These are phyloP conservation scores for Lycodopsis pacificus DNA, from an alignment of 2,797 vertebrate genomes.

Conservation along the genomic window DNA sequence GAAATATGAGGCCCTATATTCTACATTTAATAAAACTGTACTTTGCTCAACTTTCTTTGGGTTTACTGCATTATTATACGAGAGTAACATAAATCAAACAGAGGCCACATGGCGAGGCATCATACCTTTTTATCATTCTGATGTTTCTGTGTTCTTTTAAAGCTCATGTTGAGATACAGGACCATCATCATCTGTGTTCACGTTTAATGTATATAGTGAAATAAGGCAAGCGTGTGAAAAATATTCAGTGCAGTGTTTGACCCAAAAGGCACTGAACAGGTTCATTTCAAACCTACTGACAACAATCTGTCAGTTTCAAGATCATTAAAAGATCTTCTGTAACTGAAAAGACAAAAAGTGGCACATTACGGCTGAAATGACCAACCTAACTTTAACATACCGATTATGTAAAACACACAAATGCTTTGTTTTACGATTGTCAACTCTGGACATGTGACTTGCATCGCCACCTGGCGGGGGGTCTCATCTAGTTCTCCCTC, in stretches of 20 bases:
- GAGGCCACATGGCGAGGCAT: slow-evolving; percentile 3
- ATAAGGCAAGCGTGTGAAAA: slow-evolving; percentile 59
- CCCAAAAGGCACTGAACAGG: slow-evolving; percentile 53
- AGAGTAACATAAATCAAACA: slow-evolving; percentile 30
- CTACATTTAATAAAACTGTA: slow-evolving; percentile 36
- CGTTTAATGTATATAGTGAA: slow-evolving; percentile 40
- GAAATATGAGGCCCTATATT: slow-evolving; percentile 43
- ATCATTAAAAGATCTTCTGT: slow-evolving; percentile 32
- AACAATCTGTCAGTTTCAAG: slow-evolving; percentile 22
- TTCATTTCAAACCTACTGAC: slow-evolving; percentile 18
- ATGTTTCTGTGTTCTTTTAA: slow-evolving; percentile 20
- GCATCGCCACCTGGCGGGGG: not conserved
- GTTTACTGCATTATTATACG: slow-evolving; percentile 23
- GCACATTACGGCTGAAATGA: slow-evolving; percentile 27
- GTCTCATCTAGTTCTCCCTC: not conserved
- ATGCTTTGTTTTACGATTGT: slow-evolving; percentile 31
- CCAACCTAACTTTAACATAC: slow-evolving; percentile 21
- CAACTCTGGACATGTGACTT: slow-evolving; percentile 25
- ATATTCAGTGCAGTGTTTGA: slow-evolving; percentile 46
- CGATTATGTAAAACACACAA: slow-evolving; percentile 27
- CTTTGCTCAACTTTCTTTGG: slow-evolving; percentile 36
- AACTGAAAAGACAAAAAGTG: slow-evolving; percentile 13
- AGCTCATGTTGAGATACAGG: slow-evolving; percentile 51
- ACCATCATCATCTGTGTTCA: not conserved
- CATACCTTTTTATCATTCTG: not conserved